These are phyloP conservation scores for Callocephalon fimbriatum DNA, from an alignment of 2,113 vertebrate genomes.

Conservation along the genomic window DNA sequence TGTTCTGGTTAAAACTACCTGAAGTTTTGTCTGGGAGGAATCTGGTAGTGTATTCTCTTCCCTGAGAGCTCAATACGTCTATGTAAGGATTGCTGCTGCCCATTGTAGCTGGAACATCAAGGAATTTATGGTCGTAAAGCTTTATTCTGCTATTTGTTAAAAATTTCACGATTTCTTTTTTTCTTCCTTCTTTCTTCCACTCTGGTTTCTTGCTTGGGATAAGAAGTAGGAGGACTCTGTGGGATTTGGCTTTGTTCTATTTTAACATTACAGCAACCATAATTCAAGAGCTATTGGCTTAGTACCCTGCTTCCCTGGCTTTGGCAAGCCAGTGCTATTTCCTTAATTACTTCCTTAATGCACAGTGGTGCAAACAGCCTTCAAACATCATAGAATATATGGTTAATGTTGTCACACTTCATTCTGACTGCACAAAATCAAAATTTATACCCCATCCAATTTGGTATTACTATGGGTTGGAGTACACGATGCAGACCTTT, in stretches of 20 bases:
- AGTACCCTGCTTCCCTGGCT: neutral
- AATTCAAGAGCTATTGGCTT: neutral
- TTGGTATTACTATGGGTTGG: neutral
- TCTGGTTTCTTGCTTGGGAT: neutral
- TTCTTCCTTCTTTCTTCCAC: neutral
- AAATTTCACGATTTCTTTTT: neutral
- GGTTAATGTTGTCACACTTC: neutral
- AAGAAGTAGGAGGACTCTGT: neutral
- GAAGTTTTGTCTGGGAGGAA: neutral
- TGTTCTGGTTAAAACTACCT: neutral
- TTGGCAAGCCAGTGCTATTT: neutral
- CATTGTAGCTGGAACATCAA: neutral
- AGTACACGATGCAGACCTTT: neutral
- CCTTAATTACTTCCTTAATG: slow-evolving; percentile 52
- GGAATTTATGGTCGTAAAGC: neutral
- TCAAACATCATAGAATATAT: neutral
- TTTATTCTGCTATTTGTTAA: neutral
- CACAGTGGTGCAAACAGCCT: neutral
- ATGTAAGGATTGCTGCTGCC: neutral
- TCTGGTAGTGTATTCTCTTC: neutral
- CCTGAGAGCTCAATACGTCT: neutral
- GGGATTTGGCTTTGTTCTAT: neutral
- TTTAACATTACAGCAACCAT: neutral
- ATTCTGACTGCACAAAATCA: neutral
- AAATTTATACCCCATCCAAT: neutral